These are phyloP conservation scores for Caenorhabditis sp. DNA, from an alignment of 2,888 invertebrate species.

Conservation along the genomic window DNA sequence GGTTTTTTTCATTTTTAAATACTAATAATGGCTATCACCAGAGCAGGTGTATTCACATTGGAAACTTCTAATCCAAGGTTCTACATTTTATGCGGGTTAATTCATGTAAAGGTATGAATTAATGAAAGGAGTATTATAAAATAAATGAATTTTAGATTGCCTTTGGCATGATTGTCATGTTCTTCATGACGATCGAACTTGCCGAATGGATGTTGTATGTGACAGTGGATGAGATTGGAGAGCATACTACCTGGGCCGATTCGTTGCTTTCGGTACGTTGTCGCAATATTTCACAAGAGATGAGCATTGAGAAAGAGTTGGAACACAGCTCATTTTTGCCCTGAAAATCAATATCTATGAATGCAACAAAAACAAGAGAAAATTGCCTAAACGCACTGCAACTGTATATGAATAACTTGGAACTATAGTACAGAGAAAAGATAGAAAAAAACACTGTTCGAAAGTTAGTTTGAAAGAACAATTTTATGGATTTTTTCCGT, in stretches of 20 bases:
- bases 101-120: constrained; percentile 43
- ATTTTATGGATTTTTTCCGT: too few relatives aligned
- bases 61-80: constrained; percentile 42
- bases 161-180: constrained; percentile 27
- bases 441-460: too few relatives aligned
- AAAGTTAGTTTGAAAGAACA: too few relatives aligned
- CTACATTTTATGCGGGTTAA: constrained; percentile 35
- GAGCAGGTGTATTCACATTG: constrained; percentile 35
- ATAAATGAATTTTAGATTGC: constrained; percentile 40
- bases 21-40: constrained; percentile 22
- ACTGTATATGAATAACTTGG: too few relatives aligned
- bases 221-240: constrained; percentile 24
- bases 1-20: too few relatives aligned
- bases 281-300: too few relatives aligned
- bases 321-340: too few relatives aligned
- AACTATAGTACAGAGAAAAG: too few relatives aligned
- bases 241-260: constrained; percentile 15
- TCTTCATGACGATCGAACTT: constrained; percentile 29
- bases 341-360: too few relatives aligned
- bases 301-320: too few relatives aligned
- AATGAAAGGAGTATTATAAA: not conserved
- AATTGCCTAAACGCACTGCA: too few relatives aligned
- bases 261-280: constrained; percentile 18
- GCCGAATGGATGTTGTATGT: constrained; percentile 40
- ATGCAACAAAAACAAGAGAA: too few relatives aligned